A percentile compares a stretch with the other conserved stretches of the same genome.
Conservation (phyloP, 2,888 invertebrate species). For the Drosophila antonietae region DNA sequence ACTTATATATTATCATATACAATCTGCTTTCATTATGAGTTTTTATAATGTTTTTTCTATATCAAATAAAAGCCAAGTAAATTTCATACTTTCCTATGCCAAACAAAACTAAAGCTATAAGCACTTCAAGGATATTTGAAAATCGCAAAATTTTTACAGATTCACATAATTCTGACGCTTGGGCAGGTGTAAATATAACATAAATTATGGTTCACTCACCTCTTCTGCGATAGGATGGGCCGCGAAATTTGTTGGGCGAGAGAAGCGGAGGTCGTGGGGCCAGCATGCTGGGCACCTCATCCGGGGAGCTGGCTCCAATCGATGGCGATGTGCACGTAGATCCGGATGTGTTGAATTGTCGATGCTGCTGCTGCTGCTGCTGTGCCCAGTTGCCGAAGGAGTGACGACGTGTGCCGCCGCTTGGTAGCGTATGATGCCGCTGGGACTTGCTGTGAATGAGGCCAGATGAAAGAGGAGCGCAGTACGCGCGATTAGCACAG, state of each 20-base stretch:
- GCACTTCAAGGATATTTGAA: background rate
- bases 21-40: background rate
- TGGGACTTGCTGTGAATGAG: conserved; percentile 66
- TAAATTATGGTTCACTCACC: conserved; percentile 74
- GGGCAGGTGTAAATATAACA: background rate
- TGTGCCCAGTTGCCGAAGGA: conserved; percentile 84
- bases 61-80: background rate
- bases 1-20: background rate
- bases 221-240: conserved; percentile 73
- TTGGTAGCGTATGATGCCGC: conserved; percentile 82
- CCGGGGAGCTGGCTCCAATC: conserved; percentile 80
- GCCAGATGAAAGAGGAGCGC: conserved; percentile 21
- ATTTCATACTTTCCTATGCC: background rate
- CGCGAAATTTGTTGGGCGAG: conserved; percentile 83
- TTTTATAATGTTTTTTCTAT: background rate
- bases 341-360: conserved; percentile 64
- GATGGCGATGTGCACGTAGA: conserved; percentile 60
- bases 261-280: conserved; percentile 83
- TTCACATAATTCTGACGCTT: background rate
- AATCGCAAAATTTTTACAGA: background rate
- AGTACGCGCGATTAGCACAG: conserved; percentile 75
- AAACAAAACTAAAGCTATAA: background rate
- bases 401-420: conserved; percentile 82
- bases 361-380: conserved; percentile 56
- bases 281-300: conserved; percentile 84